Evolutionary conservation across 2,113 vertebrate genomes (phyloP).

Genomic region (Garra rufa): DNA sequence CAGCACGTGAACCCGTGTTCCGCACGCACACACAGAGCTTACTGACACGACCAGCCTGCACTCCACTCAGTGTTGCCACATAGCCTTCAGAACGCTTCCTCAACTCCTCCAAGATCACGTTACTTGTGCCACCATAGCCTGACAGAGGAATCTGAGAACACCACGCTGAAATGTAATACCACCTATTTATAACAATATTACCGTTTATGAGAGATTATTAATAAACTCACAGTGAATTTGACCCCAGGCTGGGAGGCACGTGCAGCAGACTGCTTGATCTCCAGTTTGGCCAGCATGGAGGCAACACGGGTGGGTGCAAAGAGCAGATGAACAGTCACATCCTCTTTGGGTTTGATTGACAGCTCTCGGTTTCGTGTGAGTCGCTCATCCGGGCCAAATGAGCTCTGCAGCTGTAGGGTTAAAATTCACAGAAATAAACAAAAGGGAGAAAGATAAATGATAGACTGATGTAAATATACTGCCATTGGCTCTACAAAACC

Average conservation of each 20-base stretch:
- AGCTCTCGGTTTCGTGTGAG: constrained; percentile 86
- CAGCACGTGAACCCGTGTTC: constrained; percentile 91
- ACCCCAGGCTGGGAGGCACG: constrained; percentile 83
- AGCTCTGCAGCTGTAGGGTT: constrained; percentile 85
- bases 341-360: constrained; percentile 87
- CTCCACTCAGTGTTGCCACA: constrained; percentile 75
- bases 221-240: constrained; percentile 90
- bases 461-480: background rate
- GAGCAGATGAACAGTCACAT: constrained; percentile 83
- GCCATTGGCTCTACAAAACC: background rate
- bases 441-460: background rate
- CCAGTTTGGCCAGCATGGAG: constrained; percentile 93
- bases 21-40: constrained; percentile 81
- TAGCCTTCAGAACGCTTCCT: constrained; percentile 86
- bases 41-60: constrained; percentile 74
- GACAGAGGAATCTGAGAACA: constrained; percentile 87
- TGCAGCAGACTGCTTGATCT: constrained; percentile 92
- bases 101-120: constrained; percentile 89
- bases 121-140: constrained; percentile 94
- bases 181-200: background rate
- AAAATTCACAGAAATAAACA: background rate
- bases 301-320: constrained; percentile 91
- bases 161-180: background rate
- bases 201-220: background rate
- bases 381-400: constrained; percentile 88